Conservation (phyloP, 2,797 vertebrate species). For the Xenentodon cancila region DNA sequence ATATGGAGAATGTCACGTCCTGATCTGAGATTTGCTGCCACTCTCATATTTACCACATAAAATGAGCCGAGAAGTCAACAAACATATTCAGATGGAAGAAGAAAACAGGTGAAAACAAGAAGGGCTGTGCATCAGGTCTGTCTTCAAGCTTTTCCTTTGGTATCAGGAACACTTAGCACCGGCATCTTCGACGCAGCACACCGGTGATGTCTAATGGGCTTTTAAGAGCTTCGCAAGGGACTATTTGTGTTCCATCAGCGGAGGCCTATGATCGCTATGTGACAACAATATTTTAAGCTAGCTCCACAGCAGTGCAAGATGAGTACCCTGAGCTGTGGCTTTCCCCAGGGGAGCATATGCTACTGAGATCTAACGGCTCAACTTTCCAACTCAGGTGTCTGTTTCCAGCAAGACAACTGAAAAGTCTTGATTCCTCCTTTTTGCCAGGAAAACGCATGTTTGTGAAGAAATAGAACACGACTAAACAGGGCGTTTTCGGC, state of each 20-base stretch:
- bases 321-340: slow-evolving; percentile 71
- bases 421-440: slow-evolving; percentile 76
- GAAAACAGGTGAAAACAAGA: slow-evolving; percentile 54
- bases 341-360: slow-evolving; percentile 71
- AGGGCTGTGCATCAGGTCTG: slow-evolving; percentile 68
- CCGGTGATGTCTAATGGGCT: slow-evolving; percentile 78
- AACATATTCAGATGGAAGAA: slow-evolving; percentile 62
- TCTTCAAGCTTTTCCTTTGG: slow-evolving; percentile 75
- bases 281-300: slow-evolving; percentile 78
- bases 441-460: slow-evolving; percentile 77
- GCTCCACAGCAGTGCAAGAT: slow-evolving; percentile 56
- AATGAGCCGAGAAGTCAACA: slow-evolving; percentile 77
- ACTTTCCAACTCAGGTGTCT: slow-evolving; percentile 80
- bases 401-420: slow-evolving; percentile 78
- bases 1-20: slow-evolving; percentile 57
- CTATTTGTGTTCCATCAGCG: slow-evolving; percentile 80
- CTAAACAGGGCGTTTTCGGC: slow-evolving; percentile 80
- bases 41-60: slow-evolving; percentile 72
- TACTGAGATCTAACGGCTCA: slow-evolving; percentile 79
- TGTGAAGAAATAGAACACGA: slow-evolving; percentile 80
- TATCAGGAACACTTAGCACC: slow-evolving; percentile 80
- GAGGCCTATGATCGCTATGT: slow-evolving; percentile 76
- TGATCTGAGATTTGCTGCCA: slow-evolving; percentile 68
- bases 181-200: slow-evolving; percentile 65
- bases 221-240: slow-evolving; percentile 77